Evolutionary conservation across 2,113 vertebrate genomes (phyloP), one percentile per base, ranked within the genome.

Genomic region (Pachypanchax playfairii): DNA sequence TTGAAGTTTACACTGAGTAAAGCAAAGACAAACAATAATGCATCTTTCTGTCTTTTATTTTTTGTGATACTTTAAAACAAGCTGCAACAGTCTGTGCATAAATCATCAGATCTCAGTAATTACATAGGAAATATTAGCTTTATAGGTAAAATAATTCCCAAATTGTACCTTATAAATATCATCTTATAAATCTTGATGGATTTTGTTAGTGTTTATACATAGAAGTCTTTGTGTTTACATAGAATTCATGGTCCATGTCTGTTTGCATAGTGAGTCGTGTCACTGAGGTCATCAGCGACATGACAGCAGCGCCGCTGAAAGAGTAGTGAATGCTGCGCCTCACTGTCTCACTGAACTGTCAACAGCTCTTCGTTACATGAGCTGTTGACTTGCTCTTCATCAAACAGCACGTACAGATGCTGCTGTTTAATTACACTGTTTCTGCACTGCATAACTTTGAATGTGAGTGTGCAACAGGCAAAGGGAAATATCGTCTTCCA

Each of bases 321-420:
- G 60, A 46, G 69, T 42, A 49, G 3, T 74, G 73, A 75, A 71
- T 84, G 75, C 56, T 41, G 59, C 8, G 52, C 48, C 42, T 65
- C 51, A 26, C 56, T 41, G 68, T 81, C 54, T 65, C 70, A 20
- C 68, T 22, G 12, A 75, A 55, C 85, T 89, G 88, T 86, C 85
- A 85, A 44, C 87, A 87, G 76, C 69, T 73, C 43, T 49, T 85
- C 38, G 71, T 88, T 87, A 84, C 12, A 17, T 11, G 57, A 76
- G 72, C 38, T 56, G 76, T 44, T 56, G 75, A 69, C 47, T 56
- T 44, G 48, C 73, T 75, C 44, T 28, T 64, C 69, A 22, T 67
- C 58, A 6, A 77, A 62, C 18, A 71, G 39, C 72, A 36, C 14
- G 31, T 15, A 26, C 47, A 17, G 56, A 70, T 52, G 71, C 36